These are phyloP conservation scores for Sphaeridia pumilis DNA, from an alignment of 2,888 invertebrate species.

Conservation along the genomic window DNA sequence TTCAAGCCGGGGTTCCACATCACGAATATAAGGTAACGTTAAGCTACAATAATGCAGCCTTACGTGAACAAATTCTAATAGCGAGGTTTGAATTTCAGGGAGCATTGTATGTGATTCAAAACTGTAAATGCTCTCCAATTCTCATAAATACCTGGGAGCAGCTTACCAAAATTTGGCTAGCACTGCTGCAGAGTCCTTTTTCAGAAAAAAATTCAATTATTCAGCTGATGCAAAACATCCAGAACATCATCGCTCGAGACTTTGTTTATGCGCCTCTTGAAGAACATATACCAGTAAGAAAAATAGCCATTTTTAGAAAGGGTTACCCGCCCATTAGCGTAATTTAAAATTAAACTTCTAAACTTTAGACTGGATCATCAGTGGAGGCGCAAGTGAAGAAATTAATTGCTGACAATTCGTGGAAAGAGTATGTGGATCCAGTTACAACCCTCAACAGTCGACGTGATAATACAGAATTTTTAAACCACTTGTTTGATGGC, in stretches of 20 bases:
- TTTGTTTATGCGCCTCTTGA: conserved; percentile 32
- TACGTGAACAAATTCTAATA: too few species aligned
- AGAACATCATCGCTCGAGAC: conserved; percentile 30
- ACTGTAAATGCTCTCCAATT: conserved; percentile 44
- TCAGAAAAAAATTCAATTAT: conserved; percentile 77
- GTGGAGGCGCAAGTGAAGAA: not conserved
- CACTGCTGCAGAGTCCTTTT: conserved; percentile 60
- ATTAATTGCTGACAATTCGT: not conserved
- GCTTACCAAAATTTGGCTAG: conserved; percentile 61
- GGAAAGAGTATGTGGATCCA: not conserved
- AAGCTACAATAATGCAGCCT: not conserved
- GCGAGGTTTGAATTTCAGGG: conserved; percentile 46
- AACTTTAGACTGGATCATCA: not conserved
- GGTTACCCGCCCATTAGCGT: not conserved
- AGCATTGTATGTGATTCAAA: conserved; percentile 60
- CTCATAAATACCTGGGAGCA: conserved; percentile 54
- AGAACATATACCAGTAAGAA: conserved; percentile 23
- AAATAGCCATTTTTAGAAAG: not conserved
- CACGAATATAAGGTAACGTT: conserved; percentile 34
- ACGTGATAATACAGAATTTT: conserved; percentile 1
- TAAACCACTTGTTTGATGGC: conserved; percentile 11
- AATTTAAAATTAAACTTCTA: too few species aligned
- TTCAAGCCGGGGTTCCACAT: conserved; percentile 32
- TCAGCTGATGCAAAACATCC: conserved; percentile 40
- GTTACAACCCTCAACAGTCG: not conserved